A percentile compares a stretch with the other conserved stretches of the same genome.
phyloP scores from a whole-genome alignment of 2,113 vertebrate genomes.

The Neofelis nebulosa region DNA sequence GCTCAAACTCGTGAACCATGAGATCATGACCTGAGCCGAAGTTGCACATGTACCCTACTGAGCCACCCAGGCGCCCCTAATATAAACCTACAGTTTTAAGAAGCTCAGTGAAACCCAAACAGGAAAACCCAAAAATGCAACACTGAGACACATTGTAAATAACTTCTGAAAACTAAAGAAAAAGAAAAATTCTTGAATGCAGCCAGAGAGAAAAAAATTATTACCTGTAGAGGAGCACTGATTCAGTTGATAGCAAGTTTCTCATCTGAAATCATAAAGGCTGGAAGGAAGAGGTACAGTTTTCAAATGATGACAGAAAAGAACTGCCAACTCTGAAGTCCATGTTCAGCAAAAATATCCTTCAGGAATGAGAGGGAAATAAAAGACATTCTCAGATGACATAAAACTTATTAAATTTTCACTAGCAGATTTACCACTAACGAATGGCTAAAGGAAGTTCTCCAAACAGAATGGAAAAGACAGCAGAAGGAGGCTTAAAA shows the following conservation, averaged over 20 bases:
- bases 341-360: conserved; percentile 44
- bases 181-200: conserved; percentile 36
- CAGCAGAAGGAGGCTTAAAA: conserved; percentile 4
- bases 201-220: conserved; percentile 39
- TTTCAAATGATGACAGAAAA: conserved; percentile 62
- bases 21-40: too few species aligned
- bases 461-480: conserved; percentile 42
- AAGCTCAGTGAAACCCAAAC: conserved; percentile 5
- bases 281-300: conserved; percentile 34
- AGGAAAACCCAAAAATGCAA: conserved; percentile 55
- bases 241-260: conserved; percentile 54
- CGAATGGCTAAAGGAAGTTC: conserved; percentile 33
- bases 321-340: conserved; percentile 39
- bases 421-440: conserved; percentile 18
- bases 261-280: conserved; percentile 39
- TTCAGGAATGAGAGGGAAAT: conserved; percentile 54
- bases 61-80: too few species aligned
- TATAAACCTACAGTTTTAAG: not conserved
- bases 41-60: too few species aligned
- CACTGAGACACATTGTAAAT: conserved; percentile 17
- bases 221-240: conserved; percentile 26
- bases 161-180: conserved; percentile 55
- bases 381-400: conserved; percentile 56
- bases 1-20: too few species aligned
- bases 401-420: conserved; percentile 52